A percentile compares a stretch with the other conserved stretches of the same genome.
These are phyloP conservation scores for Siniperca knerii DNA, from an alignment of 2,113 vertebrate genomes.

Conservation along the genomic window DNA sequence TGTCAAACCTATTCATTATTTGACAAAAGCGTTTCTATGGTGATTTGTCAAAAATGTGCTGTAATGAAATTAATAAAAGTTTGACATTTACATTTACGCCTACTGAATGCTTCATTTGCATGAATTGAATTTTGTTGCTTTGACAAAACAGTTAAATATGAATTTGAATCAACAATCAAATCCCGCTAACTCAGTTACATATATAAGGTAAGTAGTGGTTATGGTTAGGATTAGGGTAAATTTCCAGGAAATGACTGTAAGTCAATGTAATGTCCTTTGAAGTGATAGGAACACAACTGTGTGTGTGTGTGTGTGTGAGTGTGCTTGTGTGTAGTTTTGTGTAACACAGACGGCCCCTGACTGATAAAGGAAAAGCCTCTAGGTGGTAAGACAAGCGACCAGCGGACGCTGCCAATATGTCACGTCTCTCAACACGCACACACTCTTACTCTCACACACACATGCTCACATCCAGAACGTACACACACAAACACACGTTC, in stretches of 20 bases:
- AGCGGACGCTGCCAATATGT: constrained; percentile 49
- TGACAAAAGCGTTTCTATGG: not conserved
- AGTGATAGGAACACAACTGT: too few species aligned
- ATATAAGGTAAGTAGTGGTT: too few species aligned
- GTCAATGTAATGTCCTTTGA: too few species aligned
- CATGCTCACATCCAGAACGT: not conserved
- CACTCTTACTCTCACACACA: not conserved
- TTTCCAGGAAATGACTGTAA: too few species aligned
- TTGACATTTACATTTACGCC: not conserved
- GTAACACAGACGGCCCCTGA: not conserved
- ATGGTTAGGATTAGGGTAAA: too few species aligned
- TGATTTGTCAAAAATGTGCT: too few species aligned
- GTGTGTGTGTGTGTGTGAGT: not conserved
- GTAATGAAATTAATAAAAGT: not conserved
- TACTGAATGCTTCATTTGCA: constrained; percentile 1
- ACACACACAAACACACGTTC: constrained; percentile 14
- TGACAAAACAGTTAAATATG: not conserved
- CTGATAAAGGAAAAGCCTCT: constrained; percentile 27
- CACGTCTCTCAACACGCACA: constrained; percentile 21
- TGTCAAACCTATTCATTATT: not conserved
- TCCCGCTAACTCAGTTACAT: not conserved
- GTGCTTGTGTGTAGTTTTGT: constrained; percentile 9
- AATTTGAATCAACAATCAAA: not conserved
- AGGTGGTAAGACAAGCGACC: constrained; percentile 38
- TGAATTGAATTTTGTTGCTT: not conserved